A percentile compares a stretch with the other conserved stretches of the same genome.
phyloP scores from a whole-genome alignment of 92 coral and sea anemone species.

The Parazoanthus swiftii region DNA sequence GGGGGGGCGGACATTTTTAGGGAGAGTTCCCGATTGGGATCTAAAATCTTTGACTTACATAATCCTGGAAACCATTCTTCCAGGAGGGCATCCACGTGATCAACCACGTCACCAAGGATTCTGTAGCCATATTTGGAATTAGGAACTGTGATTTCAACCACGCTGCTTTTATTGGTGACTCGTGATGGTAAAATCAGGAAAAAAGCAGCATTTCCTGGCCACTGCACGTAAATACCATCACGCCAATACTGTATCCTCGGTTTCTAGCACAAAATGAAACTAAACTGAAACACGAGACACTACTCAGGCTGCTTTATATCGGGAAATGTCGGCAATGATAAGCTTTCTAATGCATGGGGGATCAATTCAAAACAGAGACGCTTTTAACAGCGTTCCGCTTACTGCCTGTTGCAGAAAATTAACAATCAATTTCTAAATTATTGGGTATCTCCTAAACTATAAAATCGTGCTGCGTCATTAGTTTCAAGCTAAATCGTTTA shows the following conservation, averaged over 20 bases:
- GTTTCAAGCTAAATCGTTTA: no score
- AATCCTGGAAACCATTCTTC: conserved; percentile 94
- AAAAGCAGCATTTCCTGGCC: conserved; percentile 71
- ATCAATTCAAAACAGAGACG: no score
- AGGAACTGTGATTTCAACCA: conserved; percentile 77
- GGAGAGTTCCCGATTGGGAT: neutral
- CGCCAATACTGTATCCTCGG: conserved; percentile 73
- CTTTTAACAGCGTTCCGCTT: no score
- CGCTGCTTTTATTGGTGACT: conserved; percentile 47
- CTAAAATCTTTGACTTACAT: conserved; percentile 61
- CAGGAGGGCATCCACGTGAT: conserved; percentile 87
- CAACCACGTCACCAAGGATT: conserved; percentile 79
- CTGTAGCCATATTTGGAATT: conserved; percentile 63
- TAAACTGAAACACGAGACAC: neutral
- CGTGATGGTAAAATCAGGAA: conserved; percentile 63
- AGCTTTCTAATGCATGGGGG: no score
- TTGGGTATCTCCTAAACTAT: no score
- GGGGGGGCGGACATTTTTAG: no score
- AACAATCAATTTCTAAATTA: no score
- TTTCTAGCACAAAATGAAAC: conserved; percentile 31
- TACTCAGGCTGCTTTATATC: neutral
- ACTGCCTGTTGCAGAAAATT: no score
- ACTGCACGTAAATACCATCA: conserved; percentile 68
- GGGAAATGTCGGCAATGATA: no score
- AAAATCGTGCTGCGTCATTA: no score